Evolutionary conservation across 2,797 vertebrate species (phyloP), one percentile per base, ranked within the genome.

Genomic region (Synaphobranchus kaupii): DNA sequence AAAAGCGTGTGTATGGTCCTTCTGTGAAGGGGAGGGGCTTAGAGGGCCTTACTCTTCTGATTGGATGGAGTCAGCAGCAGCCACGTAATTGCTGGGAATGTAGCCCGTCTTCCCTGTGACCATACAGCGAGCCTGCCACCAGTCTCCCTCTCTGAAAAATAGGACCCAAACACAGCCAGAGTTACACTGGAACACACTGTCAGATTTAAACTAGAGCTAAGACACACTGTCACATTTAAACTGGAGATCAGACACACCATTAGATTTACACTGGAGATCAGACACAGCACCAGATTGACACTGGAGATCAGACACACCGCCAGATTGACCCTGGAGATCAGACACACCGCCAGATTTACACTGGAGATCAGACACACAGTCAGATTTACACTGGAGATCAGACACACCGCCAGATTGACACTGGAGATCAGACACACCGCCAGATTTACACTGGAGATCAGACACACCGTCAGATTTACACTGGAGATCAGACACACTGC

Each of bases 71-170:
- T 99, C 98, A 0, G 98, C 98, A 86, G 98, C 98, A 89, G 98
- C 98, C 92, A 99, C 98, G 9, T 99, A 99, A 96, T 99, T 99
- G 93, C 98, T 99, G 92, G 98, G 98, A 94, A 99, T 99, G 93
- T 99, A 99, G 90, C 98, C 98, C 86, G 97, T 99, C 94, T 98
- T 97, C 91, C 98, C 98, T 0, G 98, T 98, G 94, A 98, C 98
- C 93, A 99, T 98, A 90, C 98, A 99, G 90, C 97, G 96, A 87
- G 98, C 98, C 96, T 99, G 98, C 98, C 98, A 99, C 98, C 98
- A 99, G 95, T 99, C 98, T 90, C 98, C 98, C 96, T 99, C 98
- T 92, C 98, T 99, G 91, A 76, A 89, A 87, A 91, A 66, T 13
- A 76, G 28, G 31, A 73, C 68, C 58, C 1, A 15, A 5, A 80